Evolutionary conservation across 37 sponge, comb jelly and placozoan species (phyloP).

Genomic region (Petrosia ficiformis): DNA sequence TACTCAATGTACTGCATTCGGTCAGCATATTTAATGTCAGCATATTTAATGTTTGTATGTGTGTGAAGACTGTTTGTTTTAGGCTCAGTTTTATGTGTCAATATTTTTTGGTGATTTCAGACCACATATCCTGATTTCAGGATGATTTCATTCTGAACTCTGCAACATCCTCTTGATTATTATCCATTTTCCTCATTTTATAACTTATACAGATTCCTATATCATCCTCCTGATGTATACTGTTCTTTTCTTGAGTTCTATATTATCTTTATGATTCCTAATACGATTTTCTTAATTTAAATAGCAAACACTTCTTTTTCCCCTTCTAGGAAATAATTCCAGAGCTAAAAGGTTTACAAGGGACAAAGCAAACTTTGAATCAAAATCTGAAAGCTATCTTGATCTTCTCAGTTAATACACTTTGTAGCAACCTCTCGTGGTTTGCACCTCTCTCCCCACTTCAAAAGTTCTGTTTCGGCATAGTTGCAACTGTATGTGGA

Average conservation of each 20-base stretch:
- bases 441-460: slow-evolving; percentile 19
- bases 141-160: too few species aligned
- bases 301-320: not conserved
- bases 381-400: not conserved
- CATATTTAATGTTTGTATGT: too few species aligned
- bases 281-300: not conserved
- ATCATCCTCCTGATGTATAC: too few species aligned
- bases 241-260: too few species aligned
- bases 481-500: slow-evolving; percentile 32
- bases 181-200: too few species aligned
- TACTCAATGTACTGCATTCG: slow-evolving; percentile 16
- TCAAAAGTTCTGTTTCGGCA: slow-evolving; percentile 56
- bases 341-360: slow-evolving; percentile 16
- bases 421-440: slow-evolving; percentile 23
- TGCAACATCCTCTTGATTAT: too few species aligned
- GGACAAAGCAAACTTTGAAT: not conserved
- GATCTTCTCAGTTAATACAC: not conserved
- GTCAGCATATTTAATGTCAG: not conserved
- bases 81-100: too few species aligned
- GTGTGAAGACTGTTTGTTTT: too few species aligned
- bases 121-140: too few species aligned
- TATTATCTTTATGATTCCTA: too few species aligned
- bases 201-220: too few species aligned
- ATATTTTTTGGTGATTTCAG: too few species aligned
- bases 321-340: slow-evolving; percentile 23